These are phyloP conservation scores for Eubucco bourcierii DNA, from an alignment of 2,113 vertebrate species.

Conservation along the genomic window DNA sequence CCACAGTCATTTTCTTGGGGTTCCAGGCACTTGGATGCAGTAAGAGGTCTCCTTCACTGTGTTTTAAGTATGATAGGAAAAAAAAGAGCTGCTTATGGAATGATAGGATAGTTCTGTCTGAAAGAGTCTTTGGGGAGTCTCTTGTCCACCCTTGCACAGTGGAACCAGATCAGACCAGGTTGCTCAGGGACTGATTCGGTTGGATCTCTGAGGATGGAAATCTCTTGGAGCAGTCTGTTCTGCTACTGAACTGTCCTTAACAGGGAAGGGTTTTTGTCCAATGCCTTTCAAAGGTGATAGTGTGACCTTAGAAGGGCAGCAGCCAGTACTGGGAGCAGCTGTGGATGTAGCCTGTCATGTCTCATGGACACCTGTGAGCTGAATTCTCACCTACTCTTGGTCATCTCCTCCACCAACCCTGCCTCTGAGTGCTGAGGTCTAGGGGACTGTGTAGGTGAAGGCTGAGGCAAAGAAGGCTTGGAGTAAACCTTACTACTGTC, in stretches of 20 bases:
- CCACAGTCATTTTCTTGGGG: background rate
- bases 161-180: background rate
- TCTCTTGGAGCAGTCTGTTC: background rate
- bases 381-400: background rate
- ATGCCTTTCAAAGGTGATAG: background rate
- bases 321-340: background rate
- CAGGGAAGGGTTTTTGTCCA: background rate
- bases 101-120: background rate
- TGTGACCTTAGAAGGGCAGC: background rate
- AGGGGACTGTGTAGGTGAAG: background rate
- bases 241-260: background rate
- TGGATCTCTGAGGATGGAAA: background rate
- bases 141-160: background rate
- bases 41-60: background rate
- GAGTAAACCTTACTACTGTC: background rate
- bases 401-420: background rate
- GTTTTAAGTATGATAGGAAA: background rate
- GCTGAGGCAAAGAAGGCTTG: background rate
- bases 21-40: background rate
- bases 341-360: background rate
- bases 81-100: background rate
- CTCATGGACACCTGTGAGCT: fast-evolving
- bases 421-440: background rate
- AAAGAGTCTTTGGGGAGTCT: background rate
- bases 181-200: background rate